These are phyloP conservation scores for Muntiacus reevesi DNA, from an alignment of 2,113 vertebrate species.

Conservation along the genomic window DNA sequence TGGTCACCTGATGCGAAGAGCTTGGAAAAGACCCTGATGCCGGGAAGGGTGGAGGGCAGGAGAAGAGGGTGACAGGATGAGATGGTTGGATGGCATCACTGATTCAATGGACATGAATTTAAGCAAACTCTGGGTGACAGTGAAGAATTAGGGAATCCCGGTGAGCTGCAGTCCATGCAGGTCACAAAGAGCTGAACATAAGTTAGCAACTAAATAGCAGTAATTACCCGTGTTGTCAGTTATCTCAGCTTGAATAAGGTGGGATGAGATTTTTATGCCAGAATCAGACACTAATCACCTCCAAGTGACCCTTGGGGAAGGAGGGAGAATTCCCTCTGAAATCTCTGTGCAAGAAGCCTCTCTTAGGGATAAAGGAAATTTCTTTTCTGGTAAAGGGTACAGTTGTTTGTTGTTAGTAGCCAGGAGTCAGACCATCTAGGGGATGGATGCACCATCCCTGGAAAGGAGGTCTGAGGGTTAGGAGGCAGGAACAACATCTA, in stretches of 20 bases:
- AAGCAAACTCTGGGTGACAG: not conserved
- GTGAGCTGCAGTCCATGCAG: not conserved
- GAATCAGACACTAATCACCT: not conserved
- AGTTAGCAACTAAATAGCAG: not conserved
- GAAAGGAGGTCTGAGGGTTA: not conserved
- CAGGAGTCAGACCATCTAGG: not conserved
- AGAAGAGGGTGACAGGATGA: not conserved
- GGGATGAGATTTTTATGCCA: not conserved
- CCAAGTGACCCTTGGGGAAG: not conserved
- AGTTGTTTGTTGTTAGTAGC: not conserved
- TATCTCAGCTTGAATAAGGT: not conserved
- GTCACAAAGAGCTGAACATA: not conserved
- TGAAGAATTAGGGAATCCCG: not conserved
- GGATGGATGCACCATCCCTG: not conserved
- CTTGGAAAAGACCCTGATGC: not conserved
- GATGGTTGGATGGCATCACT: not conserved
- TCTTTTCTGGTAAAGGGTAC: not conserved
- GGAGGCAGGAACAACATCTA: not conserved
- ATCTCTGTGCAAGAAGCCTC: not conserved
- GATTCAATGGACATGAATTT: not conserved
- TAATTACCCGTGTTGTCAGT: not conserved
- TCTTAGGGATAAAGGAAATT: not conserved
- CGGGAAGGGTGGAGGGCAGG: not conserved
- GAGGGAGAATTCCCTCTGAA: not conserved
- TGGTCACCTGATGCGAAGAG: not conserved